Evolutionary conservation across 2,113 vertebrate genomes (phyloP), one percentile per base, ranked within the genome.

Genomic region (Bucco capensis): DNA sequence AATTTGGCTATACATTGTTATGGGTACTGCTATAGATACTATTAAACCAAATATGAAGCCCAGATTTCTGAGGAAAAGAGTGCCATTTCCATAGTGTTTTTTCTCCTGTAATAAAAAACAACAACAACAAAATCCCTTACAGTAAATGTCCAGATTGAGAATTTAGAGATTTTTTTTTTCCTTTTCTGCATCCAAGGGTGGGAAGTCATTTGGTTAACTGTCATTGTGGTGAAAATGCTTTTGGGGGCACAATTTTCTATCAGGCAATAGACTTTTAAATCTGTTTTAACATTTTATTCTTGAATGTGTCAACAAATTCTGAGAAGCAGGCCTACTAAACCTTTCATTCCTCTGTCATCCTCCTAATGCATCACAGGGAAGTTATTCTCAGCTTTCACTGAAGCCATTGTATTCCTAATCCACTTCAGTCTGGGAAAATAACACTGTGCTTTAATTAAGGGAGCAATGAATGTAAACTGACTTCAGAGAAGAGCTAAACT

Each of bases 371-470:
- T 93, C 60, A 76, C 85, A 94, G 86, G 93, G 77, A 89, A 93
- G 66, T 95, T 85, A 94, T 87, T 89, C 92, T 92, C 89, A 92
- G 91, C 88, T 95, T 91, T 93, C 95, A 93, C 86, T 92, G 53
- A 92, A 95, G 69, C 81, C 90, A 88, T 92, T 94, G 95, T 90
- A 90, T 77, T 87, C 72, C 65, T 96, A 96, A 95, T 92, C 89
- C 78, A 69, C 90, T 95, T 92, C 79, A 82, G 89, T 58, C 86
- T 83, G 86, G 91, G 81, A 96, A 95, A 96, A 90, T 92, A 89
- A 92, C 81, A 92, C 74, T 58, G 64, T 89, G 66, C 75, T 93
- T 94, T 94, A 95, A 95, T 92, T 93, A 92, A 90, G 84, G 88
- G 64, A 84, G 53, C 24, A 69, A 77, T 2, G 21, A 93, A 89